Base-by-base conservation (phyloP, 2,797 vertebrate species). In the Acrossocheilus fasciatus region DNA sequence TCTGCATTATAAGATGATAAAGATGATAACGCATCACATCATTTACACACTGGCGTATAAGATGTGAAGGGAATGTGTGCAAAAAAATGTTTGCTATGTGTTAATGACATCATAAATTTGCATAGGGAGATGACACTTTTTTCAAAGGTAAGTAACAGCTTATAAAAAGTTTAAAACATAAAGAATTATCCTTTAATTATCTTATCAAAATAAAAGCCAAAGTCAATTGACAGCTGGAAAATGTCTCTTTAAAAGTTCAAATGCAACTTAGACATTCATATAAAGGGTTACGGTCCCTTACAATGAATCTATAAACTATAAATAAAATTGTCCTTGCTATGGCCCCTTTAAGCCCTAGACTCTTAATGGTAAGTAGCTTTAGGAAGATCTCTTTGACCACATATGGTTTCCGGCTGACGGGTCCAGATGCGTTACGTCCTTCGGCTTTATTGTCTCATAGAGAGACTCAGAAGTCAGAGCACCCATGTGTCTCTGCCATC, bases 361-460 rank as follows among this genome's bases (percentile, higher is more conserved):
- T 86, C 92, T 92, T 93, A 88, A 92, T 89, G 88, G 62, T 93
- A 94, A 94, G 94, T 89, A 88, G 94, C 92, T 96, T 95, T 93
- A 75, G 45, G 77, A 73, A 72, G 83, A 87, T 88, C 91, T 93
- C 80, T 83, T 82, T 75, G 74, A 68, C 80, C 85, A 84, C 68
- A 72, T 86, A 62, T 6, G 86, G 89, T 90, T 87, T 84, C 62
- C 30, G 77, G 7, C 64, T 50, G 26, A 41, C 8, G 17, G 68
- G 50, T 66, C 36, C 75, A 72, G 66, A 20, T 26, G 50, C 10
- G 39, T 68, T 68, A 54, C 41, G 3, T 12, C 57, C 57, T 52
- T 52, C 26, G 64, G 18, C 68, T 62, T 52, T 43, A 26, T 77
- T 57, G 66, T 82, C 52, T 78, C 43, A 45, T n/a, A 68, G 41